These are phyloP conservation scores for Neoseiulus cucumeris DNA, from an alignment of 1,140 invertebrate genomes.

Conservation along the genomic window DNA sequence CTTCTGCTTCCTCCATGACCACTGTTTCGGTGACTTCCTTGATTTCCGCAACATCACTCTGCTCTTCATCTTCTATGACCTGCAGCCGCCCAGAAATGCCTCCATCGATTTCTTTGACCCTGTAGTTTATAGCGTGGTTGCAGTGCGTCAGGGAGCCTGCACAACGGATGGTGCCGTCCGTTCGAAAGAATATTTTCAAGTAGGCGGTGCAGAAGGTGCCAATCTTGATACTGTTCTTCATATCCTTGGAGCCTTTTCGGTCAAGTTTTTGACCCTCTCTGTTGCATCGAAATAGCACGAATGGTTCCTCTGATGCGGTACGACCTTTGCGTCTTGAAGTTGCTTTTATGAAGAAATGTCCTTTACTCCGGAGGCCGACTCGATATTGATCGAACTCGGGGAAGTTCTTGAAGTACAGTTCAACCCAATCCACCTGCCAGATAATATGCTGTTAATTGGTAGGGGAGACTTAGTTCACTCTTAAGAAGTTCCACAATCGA, in stretches of 20 bases:
- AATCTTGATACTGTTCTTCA: slow-evolving; percentile 5
- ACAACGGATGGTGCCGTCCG: slow-evolving; percentile 7
- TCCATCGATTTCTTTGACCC: background rate
- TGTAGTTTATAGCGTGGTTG: slow-evolving; percentile 5
- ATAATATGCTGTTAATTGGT: too few species aligned
- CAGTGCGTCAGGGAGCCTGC: slow-evolving; percentile 1
- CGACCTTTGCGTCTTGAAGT: background rate
- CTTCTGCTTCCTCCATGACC: background rate
- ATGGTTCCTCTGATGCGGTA: background rate
- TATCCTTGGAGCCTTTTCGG: background rate
- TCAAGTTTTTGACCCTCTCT: slow-evolving; percentile 1
- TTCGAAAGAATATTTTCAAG: background rate
- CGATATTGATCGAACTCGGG: background rate
- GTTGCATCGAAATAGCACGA: background rate
- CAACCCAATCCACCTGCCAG: background rate
- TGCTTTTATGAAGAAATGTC: background rate
- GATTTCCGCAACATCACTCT: background rate
- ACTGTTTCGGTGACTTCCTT: background rate
- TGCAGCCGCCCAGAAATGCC: background rate
- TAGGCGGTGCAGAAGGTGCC: background rate
- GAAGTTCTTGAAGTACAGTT: background rate
- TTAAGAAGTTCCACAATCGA: too few species aligned
- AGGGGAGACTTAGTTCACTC: too few species aligned
- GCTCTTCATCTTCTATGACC: background rate
- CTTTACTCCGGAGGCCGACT: background rate